Evolutionary conservation across 1,140 invertebrate genomes (phyloP).

Genomic region (Thereuonema tuberculata): DNA sequence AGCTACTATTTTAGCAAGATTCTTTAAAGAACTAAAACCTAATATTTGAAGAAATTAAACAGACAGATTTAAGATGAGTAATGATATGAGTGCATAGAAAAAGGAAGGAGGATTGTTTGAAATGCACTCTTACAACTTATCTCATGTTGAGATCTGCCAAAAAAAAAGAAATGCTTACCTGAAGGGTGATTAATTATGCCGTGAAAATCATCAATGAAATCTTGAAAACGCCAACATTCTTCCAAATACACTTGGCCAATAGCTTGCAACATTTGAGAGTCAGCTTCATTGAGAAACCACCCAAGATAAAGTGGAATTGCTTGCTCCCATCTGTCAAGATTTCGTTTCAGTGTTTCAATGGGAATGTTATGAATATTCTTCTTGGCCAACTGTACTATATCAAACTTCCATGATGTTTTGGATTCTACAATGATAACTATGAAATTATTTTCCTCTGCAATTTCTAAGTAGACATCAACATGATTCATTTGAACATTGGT

Average conservation of each 20-base stretch:
- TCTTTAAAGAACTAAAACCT: too few relatives aligned
- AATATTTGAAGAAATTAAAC: too few relatives aligned
- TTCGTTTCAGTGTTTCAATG: constrained; percentile 20
- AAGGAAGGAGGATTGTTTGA: too few relatives aligned
- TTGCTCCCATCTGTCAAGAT: constrained; percentile 23
- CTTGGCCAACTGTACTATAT: constrained; percentile 22
- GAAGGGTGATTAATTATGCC: too few relatives aligned
- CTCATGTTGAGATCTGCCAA: too few relatives aligned
- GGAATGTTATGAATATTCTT: constrained; percentile 26
- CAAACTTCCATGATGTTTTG: constrained; percentile 28
- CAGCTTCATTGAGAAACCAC: constrained; percentile 29
- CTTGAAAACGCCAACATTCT: neutral
- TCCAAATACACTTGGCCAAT: constrained; percentile 1
- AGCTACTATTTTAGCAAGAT: too few relatives aligned
- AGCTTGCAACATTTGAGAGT: constrained; percentile 5
- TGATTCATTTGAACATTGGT: constrained; percentile 30
- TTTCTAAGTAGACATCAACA: constrained; percentile 25
- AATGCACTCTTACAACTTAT: too few relatives aligned
- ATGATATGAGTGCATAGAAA: too few relatives aligned
- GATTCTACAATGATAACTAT: constrained; percentile 27
- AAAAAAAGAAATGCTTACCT: too few relatives aligned
- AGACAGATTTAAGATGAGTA: too few relatives aligned
- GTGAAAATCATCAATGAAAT: neutral
- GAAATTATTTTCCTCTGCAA: constrained; percentile 26
- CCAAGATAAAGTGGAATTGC: constrained; percentile 29